A percentile compares a stretch with the other conserved stretches of the same genome.
phyloP scores from a whole-genome alignment of 2,113 vertebrate genomes.

The Hydrochoerus hydrochaeris region DNA sequence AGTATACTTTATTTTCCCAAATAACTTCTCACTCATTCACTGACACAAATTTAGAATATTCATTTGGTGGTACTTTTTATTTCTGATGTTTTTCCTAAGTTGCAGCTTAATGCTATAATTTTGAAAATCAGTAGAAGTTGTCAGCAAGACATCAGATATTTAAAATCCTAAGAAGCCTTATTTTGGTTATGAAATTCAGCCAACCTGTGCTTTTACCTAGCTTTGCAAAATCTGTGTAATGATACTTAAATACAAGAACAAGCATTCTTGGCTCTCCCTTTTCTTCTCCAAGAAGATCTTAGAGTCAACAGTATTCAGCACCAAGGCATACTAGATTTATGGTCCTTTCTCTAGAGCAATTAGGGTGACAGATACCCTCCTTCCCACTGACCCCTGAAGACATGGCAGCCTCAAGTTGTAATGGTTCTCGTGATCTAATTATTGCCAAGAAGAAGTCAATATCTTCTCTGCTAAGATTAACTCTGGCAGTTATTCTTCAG shows the following conservation, averaged over 20 bases:
- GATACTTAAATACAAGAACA: conserved; percentile 1
- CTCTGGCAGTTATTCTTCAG: not conserved
- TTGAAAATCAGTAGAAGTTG: not conserved
- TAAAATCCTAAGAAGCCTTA: conserved; percentile 7
- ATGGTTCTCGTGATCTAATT: conserved; percentile 61
- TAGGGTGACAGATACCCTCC: conserved; percentile 41
- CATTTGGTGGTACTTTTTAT: not conserved
- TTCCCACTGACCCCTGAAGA: conserved; percentile 19
- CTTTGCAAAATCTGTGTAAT: not conserved
- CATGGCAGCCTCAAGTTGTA: conserved; percentile 2
- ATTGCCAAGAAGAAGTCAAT: conserved; percentile 55
- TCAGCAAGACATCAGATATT: not conserved
- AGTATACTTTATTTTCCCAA: not conserved
- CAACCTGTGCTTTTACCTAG: not conserved
- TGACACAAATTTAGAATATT: not conserved
- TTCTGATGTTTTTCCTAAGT: not conserved
- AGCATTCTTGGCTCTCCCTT: not conserved
- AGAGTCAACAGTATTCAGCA: conserved; percentile 14
- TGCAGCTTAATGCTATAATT: not conserved
- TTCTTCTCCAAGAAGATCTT: not conserved
- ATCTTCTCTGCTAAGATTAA: conserved; percentile 42
- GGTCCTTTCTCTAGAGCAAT: conserved; percentile 50
- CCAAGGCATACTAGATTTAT: conserved; percentile 2
- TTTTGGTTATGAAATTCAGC: not conserved
- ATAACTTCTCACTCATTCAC: not conserved